Evolutionary conservation across 2,113 vertebrate genomes (phyloP).

Genomic region (Nymphicus hollandicus): DNA sequence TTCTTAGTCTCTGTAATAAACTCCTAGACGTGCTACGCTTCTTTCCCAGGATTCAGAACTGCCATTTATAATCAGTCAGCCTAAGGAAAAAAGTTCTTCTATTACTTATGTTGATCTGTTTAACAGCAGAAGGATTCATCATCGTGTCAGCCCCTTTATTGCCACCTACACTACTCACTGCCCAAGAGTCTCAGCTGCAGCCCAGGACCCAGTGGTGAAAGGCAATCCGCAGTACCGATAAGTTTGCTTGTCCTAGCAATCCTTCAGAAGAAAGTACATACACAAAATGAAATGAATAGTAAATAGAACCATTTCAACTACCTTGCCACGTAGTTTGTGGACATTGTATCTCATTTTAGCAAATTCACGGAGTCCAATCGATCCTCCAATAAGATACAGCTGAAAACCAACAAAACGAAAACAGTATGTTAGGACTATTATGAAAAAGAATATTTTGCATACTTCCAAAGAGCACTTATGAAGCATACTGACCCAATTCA

Average conservation of each 20-base stretch:
- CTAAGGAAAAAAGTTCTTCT: neutral
- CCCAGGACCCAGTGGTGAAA: neutral
- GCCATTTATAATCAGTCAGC: neutral
- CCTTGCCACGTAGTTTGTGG: slow-evolving; percentile 81
- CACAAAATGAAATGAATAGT: neutral
- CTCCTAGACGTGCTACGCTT: neutral
- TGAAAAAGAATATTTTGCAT: neutral
- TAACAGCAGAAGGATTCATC: neutral
- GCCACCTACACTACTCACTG: neutral
- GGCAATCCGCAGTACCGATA: neutral
- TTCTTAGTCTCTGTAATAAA: neutral
- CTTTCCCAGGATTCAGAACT: neutral
- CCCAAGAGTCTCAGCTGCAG: neutral
- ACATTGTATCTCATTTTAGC: slow-evolving; percentile 92
- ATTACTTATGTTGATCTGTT: neutral
- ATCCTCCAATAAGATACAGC: slow-evolving; percentile 90
- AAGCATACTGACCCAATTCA: neutral
- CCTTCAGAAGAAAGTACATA: neutral
- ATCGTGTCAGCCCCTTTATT: neutral
- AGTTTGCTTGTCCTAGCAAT: neutral
- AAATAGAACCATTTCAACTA: slow-evolving; percentile 52
- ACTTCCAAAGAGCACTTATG: neutral
- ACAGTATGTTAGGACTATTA: neutral
- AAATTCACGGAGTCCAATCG: slow-evolving; percentile 92
- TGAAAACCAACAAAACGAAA: slow-evolving; percentile 67